Evolutionary conservation across 2,113 vertebrate genomes (phyloP), one percentile per base, ranked within the genome.

Genomic region (Leucoraja erinaceus): DNA sequence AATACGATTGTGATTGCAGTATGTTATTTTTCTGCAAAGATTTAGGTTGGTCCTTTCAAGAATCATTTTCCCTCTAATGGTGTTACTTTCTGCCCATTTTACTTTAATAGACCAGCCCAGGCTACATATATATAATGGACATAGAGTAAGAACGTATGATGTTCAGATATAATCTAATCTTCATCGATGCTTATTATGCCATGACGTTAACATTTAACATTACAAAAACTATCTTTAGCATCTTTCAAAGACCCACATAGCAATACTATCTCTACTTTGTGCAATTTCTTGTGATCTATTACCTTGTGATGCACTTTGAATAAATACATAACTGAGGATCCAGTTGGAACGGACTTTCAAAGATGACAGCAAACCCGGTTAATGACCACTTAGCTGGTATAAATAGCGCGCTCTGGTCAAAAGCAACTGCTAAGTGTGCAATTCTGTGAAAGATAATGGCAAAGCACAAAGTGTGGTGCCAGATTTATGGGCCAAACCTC

Each of bases 391-490:
- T 88, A 88, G 61, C 12, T n/a, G 18, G 59, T 88, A 88, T 7
- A 83, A 83, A 83, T 59, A 59, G 22, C 47, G 56, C 22, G n/a
- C 18, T 5, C 59, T 63, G 28, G 59, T 14, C 81, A 12, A 86
- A 31, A 31, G 83, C 28, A n/a, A 86, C 83, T 88, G n/a, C 25
- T 18, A 88, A 88, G n/a, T 88, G 59, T 88, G 59, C 59, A 31
- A 63, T 88, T 88, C 83, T n/a, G 28, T n/a, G 11, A 88, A n/a
- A 88, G 63, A n/a, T 88, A 88, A 88, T 88, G 83, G 38, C 12
- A 66, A 88, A 63, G 83, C 16, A 16, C 56, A 88, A 88, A 22
- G 28, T 16, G 14, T 31, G 59, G 59, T 16, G 14, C 83, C 61
- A 88, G 59, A 31, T 88, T 63, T 88, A 66, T 88, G 16, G 59